Conservation (phyloP, 2,113 vertebrate genomes). For the Petromus typicus region DNA sequence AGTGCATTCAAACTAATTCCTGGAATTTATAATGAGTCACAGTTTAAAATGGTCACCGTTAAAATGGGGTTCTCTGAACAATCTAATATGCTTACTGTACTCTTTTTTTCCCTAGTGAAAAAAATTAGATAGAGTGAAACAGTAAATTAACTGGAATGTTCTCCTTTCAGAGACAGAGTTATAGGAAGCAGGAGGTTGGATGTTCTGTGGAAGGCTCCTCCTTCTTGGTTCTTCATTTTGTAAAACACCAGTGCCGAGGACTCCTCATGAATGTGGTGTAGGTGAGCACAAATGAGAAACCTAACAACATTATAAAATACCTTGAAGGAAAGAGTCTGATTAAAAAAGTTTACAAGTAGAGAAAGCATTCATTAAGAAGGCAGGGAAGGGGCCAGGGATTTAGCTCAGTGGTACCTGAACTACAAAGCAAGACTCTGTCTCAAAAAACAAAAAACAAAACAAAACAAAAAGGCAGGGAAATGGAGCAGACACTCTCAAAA, state of each 20-base stretch:
- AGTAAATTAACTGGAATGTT: neutral
- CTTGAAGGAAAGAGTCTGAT: conserved; percentile 41
- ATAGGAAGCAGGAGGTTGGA: neutral
- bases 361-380: neutral
- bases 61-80: neutral
- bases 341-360: conserved; percentile 46
- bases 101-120: neutral
- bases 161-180: neutral
- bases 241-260: neutral
- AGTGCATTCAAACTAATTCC: neutral
- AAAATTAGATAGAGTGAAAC: neutral
- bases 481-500: neutral
- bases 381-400: no score
- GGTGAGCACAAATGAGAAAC: conserved; percentile 11
- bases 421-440: no score
- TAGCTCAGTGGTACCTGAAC: no score
- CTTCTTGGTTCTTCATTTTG: neutral
- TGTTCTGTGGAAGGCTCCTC: neutral
- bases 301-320: conserved; percentile 10
- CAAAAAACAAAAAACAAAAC: no score
- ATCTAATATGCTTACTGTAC: neutral
- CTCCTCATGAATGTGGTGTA: neutral
- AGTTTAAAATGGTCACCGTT: neutral
- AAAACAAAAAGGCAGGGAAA: conserved; percentile 21
- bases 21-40: neutral